A percentile compares a stretch with the other conserved stretches of the same genome.
Evolutionary conservation across 2,113 vertebrate genomes (phyloP).

Genomic region (Oxyruncus cristatus): DNA sequence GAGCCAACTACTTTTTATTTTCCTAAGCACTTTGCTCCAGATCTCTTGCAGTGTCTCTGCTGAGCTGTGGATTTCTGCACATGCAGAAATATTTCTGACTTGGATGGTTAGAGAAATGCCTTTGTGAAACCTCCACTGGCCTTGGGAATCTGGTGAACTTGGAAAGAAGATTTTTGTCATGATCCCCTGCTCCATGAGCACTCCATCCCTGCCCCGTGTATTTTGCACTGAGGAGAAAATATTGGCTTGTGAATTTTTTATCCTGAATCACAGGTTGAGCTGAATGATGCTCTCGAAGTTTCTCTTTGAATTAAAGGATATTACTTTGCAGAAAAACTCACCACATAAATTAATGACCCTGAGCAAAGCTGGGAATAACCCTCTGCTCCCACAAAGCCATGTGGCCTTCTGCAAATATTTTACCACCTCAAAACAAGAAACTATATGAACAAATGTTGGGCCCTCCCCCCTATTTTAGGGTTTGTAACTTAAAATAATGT

Average conservation of each 20-base stretch:
- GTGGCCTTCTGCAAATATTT: not conserved
- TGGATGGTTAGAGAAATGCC: not conserved
- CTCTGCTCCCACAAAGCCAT: not conserved
- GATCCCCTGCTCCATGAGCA: not conserved
- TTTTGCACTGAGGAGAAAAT: not conserved
- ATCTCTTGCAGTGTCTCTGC: not conserved
- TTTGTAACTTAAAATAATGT: not conserved
- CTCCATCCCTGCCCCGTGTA: not conserved
- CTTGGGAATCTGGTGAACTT: not conserved
- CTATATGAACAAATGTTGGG: not conserved
- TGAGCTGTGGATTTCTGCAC: not conserved
- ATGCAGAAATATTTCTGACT: not conserved
- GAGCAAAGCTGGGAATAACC: not conserved
- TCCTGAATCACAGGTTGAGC: not conserved
- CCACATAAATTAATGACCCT: not conserved
- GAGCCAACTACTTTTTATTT: not conserved
- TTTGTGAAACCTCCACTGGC: not conserved
- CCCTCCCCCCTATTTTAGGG: rapidly evolving
- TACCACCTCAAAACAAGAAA: not conserved
- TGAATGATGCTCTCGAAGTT: not conserved
- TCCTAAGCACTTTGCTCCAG: not conserved
- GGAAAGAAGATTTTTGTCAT: not conserved
- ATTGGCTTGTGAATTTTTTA: rapidly evolving
- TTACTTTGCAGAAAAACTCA: not conserved
- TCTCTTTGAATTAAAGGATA: not conserved